Percentiles rank a stretch among this genome's conserved stretches.
These are phyloP conservation scores for Maccullochella peelii DNA, from an alignment of 2,113 vertebrate species.

Conservation along the genomic window DNA sequence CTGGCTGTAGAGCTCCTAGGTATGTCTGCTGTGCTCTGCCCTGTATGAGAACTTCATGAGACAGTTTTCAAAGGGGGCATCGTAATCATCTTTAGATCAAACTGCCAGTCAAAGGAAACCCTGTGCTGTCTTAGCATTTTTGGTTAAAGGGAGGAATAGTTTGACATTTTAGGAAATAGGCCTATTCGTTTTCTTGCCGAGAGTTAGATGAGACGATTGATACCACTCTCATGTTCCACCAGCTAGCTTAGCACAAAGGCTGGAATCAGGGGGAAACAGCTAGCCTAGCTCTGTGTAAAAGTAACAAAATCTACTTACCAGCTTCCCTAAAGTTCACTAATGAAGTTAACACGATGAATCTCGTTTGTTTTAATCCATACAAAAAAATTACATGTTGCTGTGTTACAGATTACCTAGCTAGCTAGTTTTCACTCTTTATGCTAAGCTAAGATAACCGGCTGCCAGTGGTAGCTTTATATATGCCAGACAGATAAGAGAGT, in stretches of 20 bases:
- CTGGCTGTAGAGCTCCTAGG: conserved; percentile 79
- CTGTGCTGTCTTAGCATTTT: conserved; percentile 19
- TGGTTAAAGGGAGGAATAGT: not conserved
- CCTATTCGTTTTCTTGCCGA: not conserved
- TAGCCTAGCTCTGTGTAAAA: not conserved
- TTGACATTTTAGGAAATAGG: not conserved
- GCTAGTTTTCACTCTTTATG: not conserved
- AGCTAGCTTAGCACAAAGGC: conserved; percentile 3
- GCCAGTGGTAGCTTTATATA: not conserved
- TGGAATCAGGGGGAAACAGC: not conserved
- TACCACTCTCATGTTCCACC: not conserved
- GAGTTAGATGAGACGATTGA: conserved; percentile 1
- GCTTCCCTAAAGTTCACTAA: not conserved
- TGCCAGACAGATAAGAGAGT: not conserved
- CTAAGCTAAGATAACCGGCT: not conserved
- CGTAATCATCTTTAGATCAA: conserved; percentile 24
- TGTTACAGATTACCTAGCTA: not conserved
- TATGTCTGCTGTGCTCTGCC: conserved; percentile 65
- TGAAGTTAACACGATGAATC: not conserved
- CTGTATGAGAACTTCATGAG: conserved; percentile 6
- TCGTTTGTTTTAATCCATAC: not conserved
- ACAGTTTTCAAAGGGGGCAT: conserved; percentile 13
- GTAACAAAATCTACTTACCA: not conserved
- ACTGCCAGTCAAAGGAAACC: conserved; percentile 50
- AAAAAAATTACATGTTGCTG: not conserved